Evolutionary conservation across 64 coral and sea anemone genomes (phyloP), one percentile per base, ranked within the genome.

Genomic region (Stichodactyla helianthus): DNA sequence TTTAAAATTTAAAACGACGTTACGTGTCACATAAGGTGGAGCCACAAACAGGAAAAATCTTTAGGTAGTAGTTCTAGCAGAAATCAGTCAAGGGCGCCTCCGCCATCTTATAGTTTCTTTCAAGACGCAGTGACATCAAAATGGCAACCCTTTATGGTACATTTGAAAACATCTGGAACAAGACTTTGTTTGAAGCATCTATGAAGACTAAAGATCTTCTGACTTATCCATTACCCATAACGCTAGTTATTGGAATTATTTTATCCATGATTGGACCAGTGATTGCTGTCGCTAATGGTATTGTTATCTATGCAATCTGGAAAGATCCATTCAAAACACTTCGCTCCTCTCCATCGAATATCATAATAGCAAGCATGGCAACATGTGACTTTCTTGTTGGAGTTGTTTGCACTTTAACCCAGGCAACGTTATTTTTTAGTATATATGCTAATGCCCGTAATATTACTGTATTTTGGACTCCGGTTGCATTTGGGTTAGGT

Each of bases 251-350:
- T 50, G 76, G 76, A 13, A 79, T 81, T 59, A 11, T 84, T 56
- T 14, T 64, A 10, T 27, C 56, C 1, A 78, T 63, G 4, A 77
- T 77, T 25, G 57, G 60, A 27, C 89, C 89, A 3, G 18, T 90
- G 12, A 77, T 77, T 59, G 44, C 61, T 5, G 52, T 85, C 61
- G 89, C 62, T 60, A 90, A 90, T 28, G 20, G 25, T 6, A 22
- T 90, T 68, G 82, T 90, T 26, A 14, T 90, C 67, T 77, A 55
- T 52, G 68, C 82, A 16, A 52, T 90, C 77, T 90, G 89, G 89
- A 90, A 90, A 85, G 89, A 90, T 58, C 89, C 89, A 84, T 76
- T 85, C 10, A 90, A 90, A 25, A 77, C 55, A 63, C 89, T 85
- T 52, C 70, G 89, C 14, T 77, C 70, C 14, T 90, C 55, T 28